phyloP scores from a whole-genome alignment of 1,140 invertebrate species.

The Kradibia gibbosae region DNA sequence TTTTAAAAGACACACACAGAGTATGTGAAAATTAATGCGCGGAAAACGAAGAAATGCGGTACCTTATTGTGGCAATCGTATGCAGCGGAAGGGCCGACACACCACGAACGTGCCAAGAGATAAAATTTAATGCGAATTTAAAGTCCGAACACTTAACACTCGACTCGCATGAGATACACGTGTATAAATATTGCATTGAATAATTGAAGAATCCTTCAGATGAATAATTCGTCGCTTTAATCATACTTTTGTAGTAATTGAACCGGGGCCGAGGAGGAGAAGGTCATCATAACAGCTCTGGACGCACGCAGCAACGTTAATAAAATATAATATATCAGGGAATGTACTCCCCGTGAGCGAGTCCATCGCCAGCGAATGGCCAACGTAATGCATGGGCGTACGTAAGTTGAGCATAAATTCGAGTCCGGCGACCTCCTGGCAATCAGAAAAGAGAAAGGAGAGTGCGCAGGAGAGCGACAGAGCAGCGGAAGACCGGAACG shows the following conservation, averaged over 20 bases:
- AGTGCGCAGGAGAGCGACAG: not conserved
- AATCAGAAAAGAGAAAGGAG: conserved; percentile 28
- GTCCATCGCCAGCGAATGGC: conserved; percentile 14
- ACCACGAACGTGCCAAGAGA: not conserved
- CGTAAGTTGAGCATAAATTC: conserved; percentile 3
- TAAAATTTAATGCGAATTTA: not conserved
- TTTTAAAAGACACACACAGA: not conserved
- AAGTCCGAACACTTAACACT: not conserved
- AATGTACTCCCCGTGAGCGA: conserved; percentile 25
- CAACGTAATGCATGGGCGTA: conserved; percentile 26
- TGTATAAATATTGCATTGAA: conserved; percentile 10
- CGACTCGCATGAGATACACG: not conserved
- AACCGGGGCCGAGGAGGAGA: conserved; percentile 60
- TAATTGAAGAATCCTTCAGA: conserved; percentile 10
- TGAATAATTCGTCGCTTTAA: conserved; percentile 8
- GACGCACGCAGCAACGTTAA: conserved; percentile 16
- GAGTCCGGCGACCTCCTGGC: not conserved
- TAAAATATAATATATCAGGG: conserved; percentile 29
- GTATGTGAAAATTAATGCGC: not conserved
- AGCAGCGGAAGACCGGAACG: not conserved
- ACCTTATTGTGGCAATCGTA: not conserved
- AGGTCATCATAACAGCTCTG: conserved; percentile 35
- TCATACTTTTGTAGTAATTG: conserved; percentile 47
- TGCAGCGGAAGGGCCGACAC: not conserved
- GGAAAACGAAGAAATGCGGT: not conserved